Conservation (phyloP, 2,113 vertebrate genomes). For the Trichechus manatus region DNA sequence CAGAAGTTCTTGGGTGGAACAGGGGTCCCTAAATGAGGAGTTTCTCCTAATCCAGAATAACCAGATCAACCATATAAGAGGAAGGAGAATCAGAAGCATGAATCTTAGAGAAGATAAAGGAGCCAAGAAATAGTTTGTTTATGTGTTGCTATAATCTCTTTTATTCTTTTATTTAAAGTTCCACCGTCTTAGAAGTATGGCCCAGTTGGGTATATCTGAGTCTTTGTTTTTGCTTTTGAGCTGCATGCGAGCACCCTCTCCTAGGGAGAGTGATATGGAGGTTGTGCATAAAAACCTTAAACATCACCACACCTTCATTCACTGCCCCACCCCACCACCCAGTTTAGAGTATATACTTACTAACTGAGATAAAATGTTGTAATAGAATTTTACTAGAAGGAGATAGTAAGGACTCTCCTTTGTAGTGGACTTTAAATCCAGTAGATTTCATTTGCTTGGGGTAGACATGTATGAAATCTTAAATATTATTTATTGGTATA, state of each 20-base stretch:
- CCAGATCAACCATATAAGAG: not conserved
- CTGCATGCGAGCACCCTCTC: not conserved
- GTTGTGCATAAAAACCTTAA: not conserved
- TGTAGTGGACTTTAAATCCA: not conserved
- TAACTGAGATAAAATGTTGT: not conserved
- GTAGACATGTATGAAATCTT: not conserved
- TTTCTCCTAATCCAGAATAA: not conserved
- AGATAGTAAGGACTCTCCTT: not conserved
- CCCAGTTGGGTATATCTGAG: not conserved
- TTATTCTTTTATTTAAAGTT: not conserved
- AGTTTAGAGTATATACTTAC: not conserved
- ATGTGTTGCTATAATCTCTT: not conserved
- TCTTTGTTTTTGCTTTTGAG: not conserved
- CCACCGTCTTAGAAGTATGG: not conserved
- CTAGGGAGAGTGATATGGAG: not conserved
- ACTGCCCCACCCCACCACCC: not conserved
- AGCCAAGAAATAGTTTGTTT: not conserved
- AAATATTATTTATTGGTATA: not conserved
- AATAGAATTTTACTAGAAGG: not conserved
- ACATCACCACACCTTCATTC: not conserved
- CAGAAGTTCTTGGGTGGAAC: not conserved
- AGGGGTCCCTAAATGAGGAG: not conserved
- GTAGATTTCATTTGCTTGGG: conserved; percentile 21
- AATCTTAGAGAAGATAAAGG: not conserved
- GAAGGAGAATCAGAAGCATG: conserved; percentile 26